Percentiles rank a stretch among this genome's conserved stretches.
These are phyloP conservation scores for Meliscaeva auricollis DNA, from an alignment of 2,888 invertebrate genomes.

Conservation along the genomic window DNA sequence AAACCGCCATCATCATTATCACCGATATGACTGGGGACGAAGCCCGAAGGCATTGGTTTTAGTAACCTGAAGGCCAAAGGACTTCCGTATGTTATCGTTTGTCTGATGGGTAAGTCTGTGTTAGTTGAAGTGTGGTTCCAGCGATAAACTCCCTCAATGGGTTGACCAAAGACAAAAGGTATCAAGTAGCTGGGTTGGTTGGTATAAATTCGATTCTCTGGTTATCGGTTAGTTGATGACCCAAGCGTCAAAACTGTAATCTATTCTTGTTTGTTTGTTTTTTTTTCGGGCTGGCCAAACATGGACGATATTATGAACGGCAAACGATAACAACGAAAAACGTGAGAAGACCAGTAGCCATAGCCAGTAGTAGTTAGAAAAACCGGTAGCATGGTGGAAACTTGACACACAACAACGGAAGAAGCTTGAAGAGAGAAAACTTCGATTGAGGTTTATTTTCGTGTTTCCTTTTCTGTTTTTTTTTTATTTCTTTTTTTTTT, in stretches of 20 bases:
- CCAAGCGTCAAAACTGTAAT: constrained; percentile 47
- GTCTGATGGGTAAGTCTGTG: constrained; percentile 40
- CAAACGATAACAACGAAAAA: not conserved
- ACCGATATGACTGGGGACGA: not conserved
- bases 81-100: constrained; percentile 23
- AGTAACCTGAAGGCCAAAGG: constrained; percentile 42
- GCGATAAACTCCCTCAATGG: constrained; percentile 48
- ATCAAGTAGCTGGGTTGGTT: constrained; percentile 49
- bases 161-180: constrained; percentile 59
- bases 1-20: not conserved
- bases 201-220: not conserved
- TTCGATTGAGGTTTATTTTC: constrained; percentile 25
- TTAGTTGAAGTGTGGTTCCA: constrained; percentile 72
- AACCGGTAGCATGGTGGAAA: constrained; percentile 48
- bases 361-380: not conserved
- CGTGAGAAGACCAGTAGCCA: constrained; percentile 15
- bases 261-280: constrained; percentile 29
- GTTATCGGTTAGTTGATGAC: constrained; percentile 29
- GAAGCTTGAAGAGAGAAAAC: constrained; percentile 14
- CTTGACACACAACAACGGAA: constrained; percentile 53
- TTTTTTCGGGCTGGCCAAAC: not conserved
- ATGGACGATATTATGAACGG: not conserved
- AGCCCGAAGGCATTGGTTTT: not conserved
- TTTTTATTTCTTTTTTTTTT: not conserved
- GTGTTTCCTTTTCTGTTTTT: constrained; percentile 3